These are phyloP conservation scores for Excalfactoria chinensis DNA, from an alignment of 2,113 vertebrate genomes.

Conservation along the genomic window DNA sequence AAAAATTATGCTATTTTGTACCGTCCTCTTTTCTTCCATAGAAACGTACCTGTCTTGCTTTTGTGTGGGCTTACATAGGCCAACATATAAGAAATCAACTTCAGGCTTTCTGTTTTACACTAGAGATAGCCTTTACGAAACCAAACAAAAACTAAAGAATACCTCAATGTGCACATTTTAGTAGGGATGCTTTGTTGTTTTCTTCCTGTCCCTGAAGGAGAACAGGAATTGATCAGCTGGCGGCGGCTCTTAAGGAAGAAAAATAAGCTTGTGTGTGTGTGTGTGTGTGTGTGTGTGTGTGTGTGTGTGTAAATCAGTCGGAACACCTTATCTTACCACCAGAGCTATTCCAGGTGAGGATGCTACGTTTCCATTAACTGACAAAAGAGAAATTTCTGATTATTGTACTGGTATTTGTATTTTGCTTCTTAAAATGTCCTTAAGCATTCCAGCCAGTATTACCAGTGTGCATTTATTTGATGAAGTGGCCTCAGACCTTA, in stretches of 20 bases:
- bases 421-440: background rate
- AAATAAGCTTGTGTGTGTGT: background rate
- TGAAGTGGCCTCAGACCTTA: background rate
- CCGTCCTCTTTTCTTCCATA: background rate
- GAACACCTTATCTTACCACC: background rate
- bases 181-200: background rate
- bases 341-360: background rate
- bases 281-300: too few relatives aligned
- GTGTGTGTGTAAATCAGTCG: background rate
- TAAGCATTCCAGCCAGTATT: background rate
- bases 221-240: background rate
- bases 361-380: background rate
- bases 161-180: background rate
- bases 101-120: background rate
- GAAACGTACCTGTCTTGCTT: background rate
- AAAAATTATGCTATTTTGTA: background rate
- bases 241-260: background rate
- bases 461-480: background rate
- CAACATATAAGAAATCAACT: background rate
- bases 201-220: background rate
- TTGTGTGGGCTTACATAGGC: background rate
- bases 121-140: background rate
- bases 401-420: background rate
- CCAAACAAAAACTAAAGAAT: background rate
- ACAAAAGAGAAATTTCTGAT: background rate